Base-by-base conservation (phyloP, 2,888 invertebrate species). In the Chloromyia formosa region DNA sequence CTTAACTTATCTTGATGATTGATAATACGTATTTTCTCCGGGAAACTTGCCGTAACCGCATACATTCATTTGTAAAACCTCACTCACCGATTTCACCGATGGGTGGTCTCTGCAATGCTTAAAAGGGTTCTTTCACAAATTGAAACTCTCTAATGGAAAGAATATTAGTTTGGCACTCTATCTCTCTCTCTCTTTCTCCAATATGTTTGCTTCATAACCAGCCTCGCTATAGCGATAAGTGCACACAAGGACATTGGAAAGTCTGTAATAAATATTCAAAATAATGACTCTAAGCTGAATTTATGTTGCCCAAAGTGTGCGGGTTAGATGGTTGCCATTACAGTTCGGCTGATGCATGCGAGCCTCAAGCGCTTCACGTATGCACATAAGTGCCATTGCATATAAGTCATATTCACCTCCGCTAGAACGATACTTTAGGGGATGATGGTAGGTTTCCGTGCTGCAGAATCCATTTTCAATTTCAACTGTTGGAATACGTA, bases 221-320 rank as follows among this genome's bases (percentile, higher is more conserved):
- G n/a, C n/a, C n/a, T n/a, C n/a, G n/a, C n/a, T n/a, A n/a, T n/a
- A n/a, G 5, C 49, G 16, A 12, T 49, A 49, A 49, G 5, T n/a
- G 20, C 56, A 10, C 0, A 56, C 16, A 20, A 56, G 56, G 56
- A 56, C 56, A 56, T 2, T 10, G 27, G 16, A 56, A 49, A 18
- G 49, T 68, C 22, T 10, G n/a, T 23, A 53, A 73, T 75, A 75
- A 75, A 75, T 74, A 69, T 69, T 22, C 49, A 60, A 75, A 73
- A 58, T 75, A 64, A 75, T 75, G 75, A 23, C 40, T 27, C 53
- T 62, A 68, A 75, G 49, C 58, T 14, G 40, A 75, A 75, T 73
- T 75, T 75, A 75, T 75, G 58, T 20, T 64, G 23, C 27, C 22
- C 35, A 49, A 16, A n/a, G 72, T 35, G 27, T 35, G 27, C 27